Percentiles rank a stretch among this genome's conserved stretches.
Conservation (phyloP, 2,888 invertebrate species). For the Baccha elongata region DNA sequence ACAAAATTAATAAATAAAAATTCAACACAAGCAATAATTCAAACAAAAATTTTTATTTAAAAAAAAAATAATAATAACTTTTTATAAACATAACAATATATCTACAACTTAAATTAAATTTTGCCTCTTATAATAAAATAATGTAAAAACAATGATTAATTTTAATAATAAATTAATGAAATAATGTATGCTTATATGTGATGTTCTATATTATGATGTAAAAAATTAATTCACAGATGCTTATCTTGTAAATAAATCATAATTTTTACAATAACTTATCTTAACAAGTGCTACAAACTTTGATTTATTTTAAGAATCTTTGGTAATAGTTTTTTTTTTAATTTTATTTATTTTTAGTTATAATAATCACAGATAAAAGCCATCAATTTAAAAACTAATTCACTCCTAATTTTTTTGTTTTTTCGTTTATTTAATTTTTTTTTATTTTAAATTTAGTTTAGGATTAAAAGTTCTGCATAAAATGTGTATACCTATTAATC, state of each 20-base stretch:
- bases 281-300: constrained; percentile 64
- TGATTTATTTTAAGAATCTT: constrained; percentile 47
- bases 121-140: not conserved
- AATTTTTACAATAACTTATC: constrained; percentile 49
- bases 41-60: constrained; percentile 46
- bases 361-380: constrained; percentile 78
- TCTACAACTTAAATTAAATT: constrained; percentile 23
- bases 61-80: constrained; percentile 45
- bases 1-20: constrained; percentile 21
- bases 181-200: constrained; percentile 35
- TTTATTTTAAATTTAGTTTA: constrained; percentile 42
- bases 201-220: constrained; percentile 35
- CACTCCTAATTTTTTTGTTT: constrained; percentile 62
- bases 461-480: constrained; percentile 51
- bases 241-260: constrained; percentile 66
- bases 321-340: constrained; percentile 46
- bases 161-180: constrained; percentile 54
- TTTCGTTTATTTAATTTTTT: constrained; percentile 28
- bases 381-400: constrained; percentile 74
- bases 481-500: constrained; percentile 73
- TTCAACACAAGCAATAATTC: constrained; percentile 35
- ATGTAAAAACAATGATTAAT: constrained; percentile 38
- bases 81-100: constrained; percentile 56
- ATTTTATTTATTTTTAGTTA: constrained; percentile 44
- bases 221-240: constrained; percentile 68